Evolutionary conservation across 2,888 invertebrate genomes (phyloP), one percentile per base, ranked within the genome.

Genomic region (Heliothis peltigera): DNA sequence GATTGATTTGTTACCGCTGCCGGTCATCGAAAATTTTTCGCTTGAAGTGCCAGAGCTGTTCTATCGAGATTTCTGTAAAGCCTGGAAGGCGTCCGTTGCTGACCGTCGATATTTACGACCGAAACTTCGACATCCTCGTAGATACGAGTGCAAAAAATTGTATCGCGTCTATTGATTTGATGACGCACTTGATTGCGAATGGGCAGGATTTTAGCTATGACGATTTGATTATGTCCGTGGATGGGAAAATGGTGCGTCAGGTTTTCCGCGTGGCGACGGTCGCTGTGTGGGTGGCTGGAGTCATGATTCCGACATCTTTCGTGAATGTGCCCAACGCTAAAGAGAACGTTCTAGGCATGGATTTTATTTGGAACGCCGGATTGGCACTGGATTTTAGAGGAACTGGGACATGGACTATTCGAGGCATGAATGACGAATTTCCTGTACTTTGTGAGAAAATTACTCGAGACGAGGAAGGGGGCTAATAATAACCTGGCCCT

Each of bases 121-220:
- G 4, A 10, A 19, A 66, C 15, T 68, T 66, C n/a, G 46, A 55
- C 1, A 46, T 61, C n/a, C 6, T 55, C 0, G 15, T 68, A 4
- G 61, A 68, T n/a, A 68, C 67, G 8, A 66, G 66, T 1, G 44
- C 54, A 0, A 39, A 8, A 28, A 17, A 55, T 28, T 61, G 54
- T 6, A 19, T 66, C 19, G 66, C 66, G 5, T 49, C 54, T 5
- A 0, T 10, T 4, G 21, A 43, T 12, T 39, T 66, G n/a, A 18
- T 54, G 0, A 10, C n/a, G 2, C 44, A 66, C 18, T 22, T 68
- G 4, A 6, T 25, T 17, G 32, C 44, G 0, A 19, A 55, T 17
- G 22, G 49, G 2, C 60, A 68, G 6, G 6, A 55, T 0, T 60
- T 61, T 6, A 7, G 0, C 0, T 22, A 7, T 6, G 46, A 66